Evolutionary conservation across 2,888 invertebrate genomes (phyloP), one percentile per base, ranked within the genome.

Genomic region (Busseola fusca): DNA sequence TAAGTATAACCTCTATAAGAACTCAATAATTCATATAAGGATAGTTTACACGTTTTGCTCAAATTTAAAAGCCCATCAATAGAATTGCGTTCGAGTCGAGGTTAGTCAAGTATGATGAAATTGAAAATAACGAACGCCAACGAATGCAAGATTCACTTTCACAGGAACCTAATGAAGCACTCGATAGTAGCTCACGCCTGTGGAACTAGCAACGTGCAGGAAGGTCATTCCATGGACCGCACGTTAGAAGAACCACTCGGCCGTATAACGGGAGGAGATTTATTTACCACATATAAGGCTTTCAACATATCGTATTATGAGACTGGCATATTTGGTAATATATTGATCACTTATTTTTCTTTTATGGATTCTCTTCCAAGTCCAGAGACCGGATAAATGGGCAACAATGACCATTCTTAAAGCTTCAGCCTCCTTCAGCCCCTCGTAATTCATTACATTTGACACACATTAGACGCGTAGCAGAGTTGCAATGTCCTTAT

Each of bases 221-320:
- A 67, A 6, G 93, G 93, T 52, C 91, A 93, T 74, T 30, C 27
- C 0, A 70, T 86, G 72, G 92, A 94, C 82, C 85, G 88, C 40
- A 85, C 80, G 1, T 86, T 87, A 0, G 90, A 91, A 69, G 78
- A 87, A 0, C 94, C 94, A 0, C 87, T 93, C 10, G 91, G 92
- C 0, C 42, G 74, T 1, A 74, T 91, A 87, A 76, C 90, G 0
- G 90, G 87, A 7, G 72, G 68, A 0, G 92, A 94, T 60, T 4
- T 90, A 12, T 84, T 80, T 82, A 92, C 93, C 0, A 75, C 84
- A 0, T 92, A 85, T 64, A 89, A 75, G 48, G 92, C 93, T 0
- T 95, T 95, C 83, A 94, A 93, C 72, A 86, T 95, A 27, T 91
- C 94, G 0, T 94, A 94, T 68, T 64, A 6, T 2, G 93, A 95